Evolutionary conservation across 1,140 invertebrate species (phyloP).

Genomic region (Sogatella furcifera): DNA sequence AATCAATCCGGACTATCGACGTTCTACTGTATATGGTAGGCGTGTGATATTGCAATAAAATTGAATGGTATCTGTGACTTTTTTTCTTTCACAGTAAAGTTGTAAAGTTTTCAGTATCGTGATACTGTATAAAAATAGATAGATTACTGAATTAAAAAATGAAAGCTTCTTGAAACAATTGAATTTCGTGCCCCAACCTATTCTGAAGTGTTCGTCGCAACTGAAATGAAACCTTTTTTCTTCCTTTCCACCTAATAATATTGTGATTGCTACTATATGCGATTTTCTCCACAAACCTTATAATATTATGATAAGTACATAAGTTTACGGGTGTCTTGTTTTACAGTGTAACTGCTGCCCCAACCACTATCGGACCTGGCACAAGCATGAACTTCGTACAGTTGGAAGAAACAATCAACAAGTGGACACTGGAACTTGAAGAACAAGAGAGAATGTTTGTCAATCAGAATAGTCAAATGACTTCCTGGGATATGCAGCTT

Average conservation of each 20-base stretch:
- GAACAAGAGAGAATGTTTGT: conserved; percentile 90
- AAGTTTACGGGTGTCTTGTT: conserved; percentile 15
- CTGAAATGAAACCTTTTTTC: no score
- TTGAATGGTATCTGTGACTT: no score
- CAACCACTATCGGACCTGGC: neutral
- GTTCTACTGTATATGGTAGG: no score
- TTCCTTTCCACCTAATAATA: no score
- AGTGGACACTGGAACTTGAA: conserved; percentile 88
- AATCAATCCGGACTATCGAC: no score
- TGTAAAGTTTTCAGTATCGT: no score
- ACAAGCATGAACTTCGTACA: conserved; percentile 67
- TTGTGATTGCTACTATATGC: no score
- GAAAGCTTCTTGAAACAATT: neutral
- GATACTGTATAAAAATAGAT: neutral
- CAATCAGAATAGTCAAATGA: conserved; percentile 88
- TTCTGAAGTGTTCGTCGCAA: no score
- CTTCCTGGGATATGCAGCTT: conserved; percentile 85
- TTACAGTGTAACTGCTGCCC: conserved; percentile 34
- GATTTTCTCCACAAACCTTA: no score
- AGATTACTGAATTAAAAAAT: neutral
- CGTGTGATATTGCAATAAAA: no score
- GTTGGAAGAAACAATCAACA: conserved; percentile 87
- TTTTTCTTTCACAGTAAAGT: no score
- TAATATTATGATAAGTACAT: no score
- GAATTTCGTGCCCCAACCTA: neutral